Conservation (phyloP, 2,113 vertebrate species). For the Orthochromis malagaraziensis region DNA sequence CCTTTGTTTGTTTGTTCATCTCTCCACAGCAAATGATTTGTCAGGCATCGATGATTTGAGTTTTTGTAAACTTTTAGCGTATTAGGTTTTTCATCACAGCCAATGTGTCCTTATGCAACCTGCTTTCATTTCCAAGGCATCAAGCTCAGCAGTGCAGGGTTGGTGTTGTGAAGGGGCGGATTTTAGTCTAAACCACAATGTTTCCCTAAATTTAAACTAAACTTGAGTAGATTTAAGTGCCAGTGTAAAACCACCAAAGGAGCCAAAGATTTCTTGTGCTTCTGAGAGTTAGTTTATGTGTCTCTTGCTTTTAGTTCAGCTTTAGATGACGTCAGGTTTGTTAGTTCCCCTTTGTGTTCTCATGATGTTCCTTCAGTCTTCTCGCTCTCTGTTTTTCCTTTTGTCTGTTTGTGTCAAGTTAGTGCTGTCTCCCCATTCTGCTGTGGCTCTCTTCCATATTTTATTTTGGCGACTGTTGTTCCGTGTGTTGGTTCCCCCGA, state of each 20-base stretch:
- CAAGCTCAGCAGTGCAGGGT: neutral
- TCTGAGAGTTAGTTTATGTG: neutral
- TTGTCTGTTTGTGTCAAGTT: neutral
- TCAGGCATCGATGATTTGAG: neutral
- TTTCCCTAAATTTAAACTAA: neutral
- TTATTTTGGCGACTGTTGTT: neutral
- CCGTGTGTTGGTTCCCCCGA: neutral
- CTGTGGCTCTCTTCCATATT: neutral
- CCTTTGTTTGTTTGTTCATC: neutral
- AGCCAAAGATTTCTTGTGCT: neutral
- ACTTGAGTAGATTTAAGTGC: neutral
- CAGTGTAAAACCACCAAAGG: neutral
- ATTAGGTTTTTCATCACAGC: neutral
- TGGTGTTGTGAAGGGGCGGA: neutral
- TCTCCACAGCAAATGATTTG: neutral
- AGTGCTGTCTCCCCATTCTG: neutral
- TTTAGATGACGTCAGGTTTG: neutral
- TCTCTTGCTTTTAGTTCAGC: neutral
- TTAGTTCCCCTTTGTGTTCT: neutral
- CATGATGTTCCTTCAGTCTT: neutral
- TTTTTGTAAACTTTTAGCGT: neutral
- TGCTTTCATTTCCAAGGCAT: neutral
- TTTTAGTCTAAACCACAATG: neutral
- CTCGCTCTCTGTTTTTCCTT: neutral
- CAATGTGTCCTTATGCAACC: neutral